Conservation (phyloP, 92 coral and sea anemone genomes). For the Zoanthus gigantus region DNA sequence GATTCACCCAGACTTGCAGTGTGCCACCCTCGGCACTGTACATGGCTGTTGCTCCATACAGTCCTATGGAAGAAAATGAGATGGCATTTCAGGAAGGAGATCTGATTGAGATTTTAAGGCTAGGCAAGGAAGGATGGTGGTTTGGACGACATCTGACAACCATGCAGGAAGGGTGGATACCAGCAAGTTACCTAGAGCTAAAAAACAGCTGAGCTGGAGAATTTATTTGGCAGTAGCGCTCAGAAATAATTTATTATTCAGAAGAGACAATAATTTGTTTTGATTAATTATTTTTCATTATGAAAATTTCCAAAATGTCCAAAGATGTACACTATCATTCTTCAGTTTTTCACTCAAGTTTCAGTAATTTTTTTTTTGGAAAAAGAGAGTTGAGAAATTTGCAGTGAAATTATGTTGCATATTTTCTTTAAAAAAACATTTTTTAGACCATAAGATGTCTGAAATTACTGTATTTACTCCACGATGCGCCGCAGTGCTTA, state of each 20-base stretch:
- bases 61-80: conserved; percentile 81
- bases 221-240: too few species aligned
- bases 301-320: too few species aligned
- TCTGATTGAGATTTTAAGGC: conserved; percentile 78
- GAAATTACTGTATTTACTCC: too few species aligned
- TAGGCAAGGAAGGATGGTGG: conserved; percentile 99
- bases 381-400: too few species aligned
- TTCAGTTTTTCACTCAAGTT: too few species aligned
- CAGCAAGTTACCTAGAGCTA: conserved; percentile 90
- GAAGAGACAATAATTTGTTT: neutral
- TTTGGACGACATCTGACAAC: conserved; percentile 77
- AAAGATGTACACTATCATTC: too few species aligned
- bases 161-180: conserved; percentile 92
- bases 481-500: too few species aligned
- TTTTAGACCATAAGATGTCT: too few species aligned
- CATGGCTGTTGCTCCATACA: conserved; percentile 81
- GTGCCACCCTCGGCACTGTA: conserved; percentile 45
- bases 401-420: too few species aligned
- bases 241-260: neutral
- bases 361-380: too few species aligned
- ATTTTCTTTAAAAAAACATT: too few species aligned
- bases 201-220: conserved; percentile 4
- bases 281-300: neutral
- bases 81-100: conserved; percentile 81
- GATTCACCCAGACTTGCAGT: neutral